Evolutionary conservation across 2,113 vertebrate genomes (phyloP).

Genomic region (Plecotus auritus): DNA sequence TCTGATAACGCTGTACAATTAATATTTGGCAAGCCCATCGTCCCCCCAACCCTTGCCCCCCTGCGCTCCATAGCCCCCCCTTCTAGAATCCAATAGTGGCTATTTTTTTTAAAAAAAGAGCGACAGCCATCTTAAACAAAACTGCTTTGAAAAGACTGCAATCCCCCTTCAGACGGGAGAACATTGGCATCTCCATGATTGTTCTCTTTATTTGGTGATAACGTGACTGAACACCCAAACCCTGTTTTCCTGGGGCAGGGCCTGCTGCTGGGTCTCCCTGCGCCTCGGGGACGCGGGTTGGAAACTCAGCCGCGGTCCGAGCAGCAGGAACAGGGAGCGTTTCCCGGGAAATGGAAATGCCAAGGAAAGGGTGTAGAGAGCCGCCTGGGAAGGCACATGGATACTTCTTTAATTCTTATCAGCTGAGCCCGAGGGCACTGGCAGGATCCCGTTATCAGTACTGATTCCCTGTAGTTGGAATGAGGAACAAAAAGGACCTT

Average conservation of each 20-base stretch:
- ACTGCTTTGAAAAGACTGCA: neutral
- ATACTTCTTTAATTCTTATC: no score
- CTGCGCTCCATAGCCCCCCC: accelerated
- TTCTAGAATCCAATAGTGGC: neutral
- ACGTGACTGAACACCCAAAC: neutral
- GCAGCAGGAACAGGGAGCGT: neutral
- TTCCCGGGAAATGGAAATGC: neutral
- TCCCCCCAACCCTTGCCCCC: accelerated
- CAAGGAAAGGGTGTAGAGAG: neutral
- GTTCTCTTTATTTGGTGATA: neutral
- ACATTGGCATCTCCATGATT: neutral
- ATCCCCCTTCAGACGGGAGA: neutral
- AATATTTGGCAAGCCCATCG: no score
- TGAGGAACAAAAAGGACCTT: no score
- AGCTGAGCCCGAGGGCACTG: no score
- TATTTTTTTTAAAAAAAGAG: neutral
- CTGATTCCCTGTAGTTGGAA: no score
- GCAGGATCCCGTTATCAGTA: no score
- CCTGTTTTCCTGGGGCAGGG: neutral
- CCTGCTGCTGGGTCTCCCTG: neutral
- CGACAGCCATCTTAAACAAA: neutral
- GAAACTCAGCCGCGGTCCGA: neutral
- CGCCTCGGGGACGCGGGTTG: neutral
- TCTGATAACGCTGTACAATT: neutral
- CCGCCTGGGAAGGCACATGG: no score